Evolutionary conservation across 1,140 invertebrate genomes (phyloP).

Genomic region (Drosophila tristis): DNA sequence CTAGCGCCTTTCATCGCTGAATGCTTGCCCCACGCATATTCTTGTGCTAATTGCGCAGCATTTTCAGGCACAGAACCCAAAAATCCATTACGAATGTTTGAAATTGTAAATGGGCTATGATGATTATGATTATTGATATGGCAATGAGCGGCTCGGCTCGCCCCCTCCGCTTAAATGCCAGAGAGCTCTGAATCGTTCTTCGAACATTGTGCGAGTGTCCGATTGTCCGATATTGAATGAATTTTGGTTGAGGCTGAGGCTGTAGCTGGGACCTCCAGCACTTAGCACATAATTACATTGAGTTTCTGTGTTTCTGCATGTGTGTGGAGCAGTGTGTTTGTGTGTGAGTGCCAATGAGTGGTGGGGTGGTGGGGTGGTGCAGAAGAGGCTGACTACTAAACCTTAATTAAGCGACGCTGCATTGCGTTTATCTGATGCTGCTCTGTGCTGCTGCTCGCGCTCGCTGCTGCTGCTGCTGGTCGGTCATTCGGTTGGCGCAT

Average conservation of each 20-base stretch:
- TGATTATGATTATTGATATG: no score
- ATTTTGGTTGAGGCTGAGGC: slow-evolving; percentile 12
- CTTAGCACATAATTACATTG: slow-evolving; percentile 61
- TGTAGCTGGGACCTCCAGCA: slow-evolving; percentile 7
- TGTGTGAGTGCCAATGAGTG: slow-evolving; percentile 1
- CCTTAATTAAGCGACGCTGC: slow-evolving; percentile 56
- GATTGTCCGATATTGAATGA: slow-evolving; percentile 37
- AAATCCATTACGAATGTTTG: no score
- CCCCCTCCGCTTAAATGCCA: not conserved
- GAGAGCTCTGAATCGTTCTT: slow-evolving; percentile 6
- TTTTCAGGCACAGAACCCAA: no score
- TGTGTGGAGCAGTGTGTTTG: slow-evolving; percentile 13
- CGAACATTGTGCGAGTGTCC: slow-evolving; percentile 7
- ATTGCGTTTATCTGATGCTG: slow-evolving; percentile 47
- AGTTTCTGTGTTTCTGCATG: slow-evolving; percentile 1
- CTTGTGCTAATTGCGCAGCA: no score
- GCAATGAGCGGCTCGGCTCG: no score
- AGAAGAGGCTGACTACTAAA: slow-evolving; percentile 15
- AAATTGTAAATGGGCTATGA: no score
- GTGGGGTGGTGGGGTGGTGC: no score
- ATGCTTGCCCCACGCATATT: no score
- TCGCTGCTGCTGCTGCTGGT: slow-evolving; percentile 4
- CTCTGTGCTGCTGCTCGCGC: no score
- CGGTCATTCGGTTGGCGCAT: slow-evolving; percentile 11
- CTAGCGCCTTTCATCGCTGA: no score